phyloP scores from a whole-genome alignment of 2,113 vertebrate species.

The Cettia cetti region DNA sequence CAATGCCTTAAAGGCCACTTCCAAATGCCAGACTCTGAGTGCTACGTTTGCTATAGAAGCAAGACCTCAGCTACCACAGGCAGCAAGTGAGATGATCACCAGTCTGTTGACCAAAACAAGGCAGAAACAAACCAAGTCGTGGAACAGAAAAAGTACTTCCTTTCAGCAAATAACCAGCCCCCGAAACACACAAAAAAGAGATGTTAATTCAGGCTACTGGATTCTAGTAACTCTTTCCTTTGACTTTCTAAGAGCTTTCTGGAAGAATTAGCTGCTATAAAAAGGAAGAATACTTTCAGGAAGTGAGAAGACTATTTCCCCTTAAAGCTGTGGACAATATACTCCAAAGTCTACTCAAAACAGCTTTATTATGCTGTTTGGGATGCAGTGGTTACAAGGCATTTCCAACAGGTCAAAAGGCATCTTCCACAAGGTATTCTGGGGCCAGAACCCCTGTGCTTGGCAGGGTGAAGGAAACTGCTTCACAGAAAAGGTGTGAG shows the following conservation, averaged over 20 bases:
- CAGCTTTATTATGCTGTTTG: not conserved
- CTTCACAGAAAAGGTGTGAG: not conserved
- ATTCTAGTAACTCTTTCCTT: not conserved
- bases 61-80: not conserved
- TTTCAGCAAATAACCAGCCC: not conserved
- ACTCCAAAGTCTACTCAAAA: not conserved
- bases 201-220: not conserved
- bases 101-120: not conserved
- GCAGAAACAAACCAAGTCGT: not conserved
- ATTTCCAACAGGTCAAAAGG: not conserved
- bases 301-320: not conserved
- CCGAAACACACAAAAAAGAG: not conserved
- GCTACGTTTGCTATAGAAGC: not conserved
- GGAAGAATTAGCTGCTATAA: not conserved
- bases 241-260: not conserved
- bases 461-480: not conserved
- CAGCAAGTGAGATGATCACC: not conserved
- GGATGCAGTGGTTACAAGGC: not conserved
- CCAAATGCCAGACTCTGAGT: not conserved
- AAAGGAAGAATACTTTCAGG: not conserved
- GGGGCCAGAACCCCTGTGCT: not conserved
- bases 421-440: not conserved
- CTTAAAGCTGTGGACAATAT: not conserved
- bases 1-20: not conserved
- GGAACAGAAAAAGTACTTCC: not conserved